phyloP scores from a whole-genome alignment of 2,113 vertebrate genomes.

The Misgurnus anguillicaudatus region DNA sequence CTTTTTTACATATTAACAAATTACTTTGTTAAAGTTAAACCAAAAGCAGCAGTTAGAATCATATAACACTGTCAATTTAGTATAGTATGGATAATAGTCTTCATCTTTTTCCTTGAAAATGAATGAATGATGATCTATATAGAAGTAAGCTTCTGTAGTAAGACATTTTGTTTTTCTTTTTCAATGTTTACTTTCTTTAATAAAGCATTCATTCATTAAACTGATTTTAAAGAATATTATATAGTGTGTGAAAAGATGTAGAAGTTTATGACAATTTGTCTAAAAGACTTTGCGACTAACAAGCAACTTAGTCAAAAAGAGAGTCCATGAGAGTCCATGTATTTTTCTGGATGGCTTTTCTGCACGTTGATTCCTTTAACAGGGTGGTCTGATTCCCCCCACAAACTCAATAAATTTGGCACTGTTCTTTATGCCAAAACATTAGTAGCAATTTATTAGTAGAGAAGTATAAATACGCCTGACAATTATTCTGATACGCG shows the following conservation, averaged over 20 bases:
- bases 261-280: slow-evolving; percentile 19
- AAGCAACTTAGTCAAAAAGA: no score
- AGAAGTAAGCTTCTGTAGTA: no score
- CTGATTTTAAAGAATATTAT: not conserved
- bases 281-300: not conserved
- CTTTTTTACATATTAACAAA: not conserved
- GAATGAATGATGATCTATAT: no score
- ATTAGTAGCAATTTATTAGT: slow-evolving; percentile 35
- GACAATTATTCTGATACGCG: slow-evolving; percentile 38
- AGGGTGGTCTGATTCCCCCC: slow-evolving; percentile 34
- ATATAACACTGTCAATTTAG: no score
- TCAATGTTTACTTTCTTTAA: no score
- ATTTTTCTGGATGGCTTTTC: not conserved
- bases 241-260: slow-evolving; percentile 18
- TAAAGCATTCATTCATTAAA: not conserved
- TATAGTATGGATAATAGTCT: no score
- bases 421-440: not conserved
- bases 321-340: not conserved
- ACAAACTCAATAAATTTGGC: slow-evolving; percentile 40
- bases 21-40: no score
- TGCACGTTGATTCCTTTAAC: not conserved
- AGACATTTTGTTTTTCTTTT: no score
- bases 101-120: no score
- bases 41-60: no score
- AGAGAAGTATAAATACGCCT: slow-evolving; percentile 24